Percentiles rank a stretch among this genome's conserved stretches.
These are phyloP conservation scores for Sarcoramphus papa DNA, from an alignment of 2,797 vertebrate genomes.

Conservation along the genomic window DNA sequence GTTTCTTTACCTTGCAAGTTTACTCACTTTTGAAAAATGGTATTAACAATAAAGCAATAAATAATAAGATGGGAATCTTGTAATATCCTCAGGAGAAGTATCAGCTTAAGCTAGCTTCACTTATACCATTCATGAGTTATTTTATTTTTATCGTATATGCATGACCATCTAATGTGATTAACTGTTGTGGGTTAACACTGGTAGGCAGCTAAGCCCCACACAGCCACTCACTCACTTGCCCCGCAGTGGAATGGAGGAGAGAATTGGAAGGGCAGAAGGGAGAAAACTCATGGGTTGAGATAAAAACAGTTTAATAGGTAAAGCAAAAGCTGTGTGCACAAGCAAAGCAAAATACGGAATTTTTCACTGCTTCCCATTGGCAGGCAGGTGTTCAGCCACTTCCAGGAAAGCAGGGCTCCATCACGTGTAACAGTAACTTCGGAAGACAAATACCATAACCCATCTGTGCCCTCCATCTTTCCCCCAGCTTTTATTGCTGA, in stretches of 20 bases:
- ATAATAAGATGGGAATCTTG: neutral
- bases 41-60: neutral
- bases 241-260: neutral
- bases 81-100: neutral
- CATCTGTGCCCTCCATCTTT: neutral
- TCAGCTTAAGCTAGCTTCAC: neutral
- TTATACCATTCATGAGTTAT: neutral
- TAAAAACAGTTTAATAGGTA: neutral
- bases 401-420: neutral
- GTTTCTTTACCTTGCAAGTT: neutral
- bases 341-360: neutral
- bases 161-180: neutral
- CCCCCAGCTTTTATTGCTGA: neutral
- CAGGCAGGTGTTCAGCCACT: neutral
- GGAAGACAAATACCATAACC: neutral
- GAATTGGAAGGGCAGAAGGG: neutral
- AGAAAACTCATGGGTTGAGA: neutral
- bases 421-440: rapidly evolving
- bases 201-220: neutral
- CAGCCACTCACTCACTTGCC: rapidly evolving
- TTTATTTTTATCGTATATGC: neutral
- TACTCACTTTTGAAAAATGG: neutral
- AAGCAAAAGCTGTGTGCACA: neutral
- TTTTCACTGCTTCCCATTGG: neutral
- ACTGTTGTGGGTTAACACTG: neutral